Evolutionary conservation across 1,140 invertebrate species (phyloP), one percentile per base, ranked within the genome.

Genomic region (Rhagoletis zephyria): DNA sequence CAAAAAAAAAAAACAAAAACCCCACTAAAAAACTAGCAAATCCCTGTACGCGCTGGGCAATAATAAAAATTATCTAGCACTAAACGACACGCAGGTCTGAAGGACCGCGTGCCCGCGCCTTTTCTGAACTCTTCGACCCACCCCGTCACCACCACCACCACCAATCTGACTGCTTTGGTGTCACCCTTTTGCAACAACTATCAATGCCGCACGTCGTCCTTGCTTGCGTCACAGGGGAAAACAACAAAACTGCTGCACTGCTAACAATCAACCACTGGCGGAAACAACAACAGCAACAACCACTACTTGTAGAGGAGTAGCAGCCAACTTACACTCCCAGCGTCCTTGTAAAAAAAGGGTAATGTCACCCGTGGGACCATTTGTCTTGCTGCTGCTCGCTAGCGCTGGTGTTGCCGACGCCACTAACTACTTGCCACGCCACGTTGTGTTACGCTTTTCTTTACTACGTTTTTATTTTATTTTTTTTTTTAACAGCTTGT

Each of bases 281-380:
- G 16, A 45, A 30, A 42, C 12, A 81, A 56, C 19, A 81, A 81
- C 74, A 81, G 56, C 48, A 10, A 48, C n/a, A 67, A 40, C 30
- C 4, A 19, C 12, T 42, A 45, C 14, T 16, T 12, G 42, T 10
- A 77, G 9, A 77, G 16, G 70, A n/a, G 30, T n/a, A 77, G 30
- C 64, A 67, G 30, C 64, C 4, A 67, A 81, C 74, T 81, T 56
- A 42, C 74, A 81, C 45, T 16, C 48, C 74, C 48, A 48, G 48
- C 56, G 74, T 81, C 74, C 74, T 81, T 81, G 74, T 81, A 81
- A 81, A 81, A 81, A 81, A 81, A 81, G 74, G 74, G 74, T 81
- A 81, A 81, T 81, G 74, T 81, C 74, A 81, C 74, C 74, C 74
- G 74, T 81, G 74, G 74, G 74, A 81, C 74, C 74, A 81, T 81